Evolutionary conservation across 2,797 vertebrate genomes (phyloP).

Genomic region (Emys orbicularis): DNA sequence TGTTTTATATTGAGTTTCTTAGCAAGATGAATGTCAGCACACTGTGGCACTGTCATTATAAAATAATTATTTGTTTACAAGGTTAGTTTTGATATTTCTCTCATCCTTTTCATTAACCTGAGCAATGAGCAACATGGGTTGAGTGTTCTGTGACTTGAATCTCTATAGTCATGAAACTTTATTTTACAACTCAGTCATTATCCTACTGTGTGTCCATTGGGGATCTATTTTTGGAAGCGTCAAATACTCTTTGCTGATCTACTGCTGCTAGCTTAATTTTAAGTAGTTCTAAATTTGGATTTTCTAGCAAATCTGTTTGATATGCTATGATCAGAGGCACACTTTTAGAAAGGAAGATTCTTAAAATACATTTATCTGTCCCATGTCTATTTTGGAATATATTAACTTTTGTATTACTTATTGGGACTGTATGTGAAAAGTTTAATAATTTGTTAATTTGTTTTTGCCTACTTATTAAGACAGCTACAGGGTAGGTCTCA

Average conservation of each 20-base stretch:
- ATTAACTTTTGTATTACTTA: neutral
- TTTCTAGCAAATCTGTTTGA: neutral
- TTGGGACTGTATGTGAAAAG: neutral
- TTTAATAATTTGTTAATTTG: neutral
- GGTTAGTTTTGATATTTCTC: neutral
- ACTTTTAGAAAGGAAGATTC: conserved; percentile 28
- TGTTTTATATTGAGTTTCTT: neutral
- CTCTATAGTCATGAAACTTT: conserved; percentile 25
- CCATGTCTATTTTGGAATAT: conserved; percentile 23
- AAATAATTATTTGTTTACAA: neutral
- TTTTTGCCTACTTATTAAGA: neutral
- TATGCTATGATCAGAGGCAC: conserved; percentile 21
- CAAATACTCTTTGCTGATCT: conserved; percentile 28
- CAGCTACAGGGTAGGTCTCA: neutral
- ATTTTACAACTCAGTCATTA: conserved; percentile 58
- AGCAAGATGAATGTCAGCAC: neutral
- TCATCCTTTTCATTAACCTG: conserved; percentile 14
- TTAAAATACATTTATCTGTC: conserved; percentile 6
- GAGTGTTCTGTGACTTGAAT: neutral
- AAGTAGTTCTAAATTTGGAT: neutral
- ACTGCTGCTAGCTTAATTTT: neutral
- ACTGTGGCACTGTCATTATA: neutral
- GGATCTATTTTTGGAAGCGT: conserved; percentile 56
- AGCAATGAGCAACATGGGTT: neutral
- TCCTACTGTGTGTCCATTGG: conserved; percentile 24